These are phyloP conservation scores for Mus musculus DNA, from an alignment of 2,113 vertebrate species.

Conservation along the genomic window DNA sequence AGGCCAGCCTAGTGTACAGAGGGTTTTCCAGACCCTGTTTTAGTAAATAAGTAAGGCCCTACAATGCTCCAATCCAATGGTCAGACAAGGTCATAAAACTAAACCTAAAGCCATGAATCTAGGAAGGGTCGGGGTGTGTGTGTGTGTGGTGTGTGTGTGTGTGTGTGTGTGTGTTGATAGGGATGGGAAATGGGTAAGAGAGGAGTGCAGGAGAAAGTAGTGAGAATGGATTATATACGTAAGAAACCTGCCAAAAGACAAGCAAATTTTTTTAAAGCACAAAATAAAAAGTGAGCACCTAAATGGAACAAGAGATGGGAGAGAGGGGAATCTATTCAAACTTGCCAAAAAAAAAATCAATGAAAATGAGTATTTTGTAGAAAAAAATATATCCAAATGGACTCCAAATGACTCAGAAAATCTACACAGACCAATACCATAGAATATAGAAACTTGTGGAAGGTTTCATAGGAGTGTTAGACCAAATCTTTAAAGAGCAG, in stretches of 20 bases:
- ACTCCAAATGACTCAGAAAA: slow-evolving; percentile 48
- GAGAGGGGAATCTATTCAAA: neutral
- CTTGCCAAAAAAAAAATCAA: slow-evolving; percentile 19
- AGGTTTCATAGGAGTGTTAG: neutral
- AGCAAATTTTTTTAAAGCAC: neutral
- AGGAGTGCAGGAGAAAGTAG: neutral
- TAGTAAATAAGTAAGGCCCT: neutral
- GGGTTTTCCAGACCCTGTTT: neutral
- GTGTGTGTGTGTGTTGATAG: neutral
- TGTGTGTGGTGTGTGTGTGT: neutral
- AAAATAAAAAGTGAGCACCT: neutral
- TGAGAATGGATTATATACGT: neutral
- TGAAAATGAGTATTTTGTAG: slow-evolving; percentile 66
- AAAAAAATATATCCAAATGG: slow-evolving; percentile 55
- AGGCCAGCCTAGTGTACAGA: neutral
- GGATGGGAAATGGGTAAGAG: neutral
- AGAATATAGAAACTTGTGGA: slow-evolving; percentile 51
- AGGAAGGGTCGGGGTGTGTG: neutral
- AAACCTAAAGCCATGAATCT: neutral
- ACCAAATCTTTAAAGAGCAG: slow-evolving; percentile 62
- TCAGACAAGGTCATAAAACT: neutral
- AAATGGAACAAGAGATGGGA: neutral
- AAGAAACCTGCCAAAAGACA: neutral
- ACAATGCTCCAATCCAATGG: neutral
- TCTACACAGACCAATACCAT: slow-evolving; percentile 46